Base-by-base conservation (phyloP, 2,797 vertebrate genomes). In the Crypturellus tataupa region DNA sequence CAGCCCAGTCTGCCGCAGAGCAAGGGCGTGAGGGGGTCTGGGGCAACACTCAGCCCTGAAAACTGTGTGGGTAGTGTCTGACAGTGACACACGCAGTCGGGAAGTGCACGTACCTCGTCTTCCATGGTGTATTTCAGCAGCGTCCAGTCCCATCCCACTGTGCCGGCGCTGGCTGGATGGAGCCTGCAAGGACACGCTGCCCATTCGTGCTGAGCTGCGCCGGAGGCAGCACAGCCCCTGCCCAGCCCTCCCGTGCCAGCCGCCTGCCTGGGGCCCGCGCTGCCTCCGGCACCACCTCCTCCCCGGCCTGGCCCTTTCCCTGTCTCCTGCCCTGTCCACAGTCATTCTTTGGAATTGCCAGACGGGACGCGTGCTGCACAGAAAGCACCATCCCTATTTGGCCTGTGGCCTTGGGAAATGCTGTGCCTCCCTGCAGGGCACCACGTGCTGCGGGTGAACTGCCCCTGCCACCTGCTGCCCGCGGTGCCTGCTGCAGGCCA, bases 111-210 rank as follows among this genome's bases (percentile, higher is more conserved):
- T 98, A 99, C 99, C 98, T 99, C 96, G 77, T 97, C 97, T 20
- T 98, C 94, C 98, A 99, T 98, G 82, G 98, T 95, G 47, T 97
- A 97, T 11, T 97, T 96, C 86, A 99, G 94, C 91, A 99, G 96
- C 15, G 98, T 98, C 99, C 99, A 99, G 95, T 99, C 98, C 99
- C 99, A 99, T 27, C 98, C 98, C 93, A 99, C 95, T 0, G 98
- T 98, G 63, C 95, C 46, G 72, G 77, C 77, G 77, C 98, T 98
- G 84, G 98, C 98, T 88, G 98, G 98, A 96, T 99, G 99, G 75
- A 99, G 98, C 97, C 99, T 99, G 97, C 93, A 97, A 88, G 75
- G 27, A 97, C 44, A 97, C 25, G 37, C 56, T 35, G 85, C 60
- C 68, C 21, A 2, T 97, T 88, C 95, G 70, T 42, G 44, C 51